Conservation (phyloP, 2,113 vertebrate species). For the Pelecanoides urinatrix region DNA sequence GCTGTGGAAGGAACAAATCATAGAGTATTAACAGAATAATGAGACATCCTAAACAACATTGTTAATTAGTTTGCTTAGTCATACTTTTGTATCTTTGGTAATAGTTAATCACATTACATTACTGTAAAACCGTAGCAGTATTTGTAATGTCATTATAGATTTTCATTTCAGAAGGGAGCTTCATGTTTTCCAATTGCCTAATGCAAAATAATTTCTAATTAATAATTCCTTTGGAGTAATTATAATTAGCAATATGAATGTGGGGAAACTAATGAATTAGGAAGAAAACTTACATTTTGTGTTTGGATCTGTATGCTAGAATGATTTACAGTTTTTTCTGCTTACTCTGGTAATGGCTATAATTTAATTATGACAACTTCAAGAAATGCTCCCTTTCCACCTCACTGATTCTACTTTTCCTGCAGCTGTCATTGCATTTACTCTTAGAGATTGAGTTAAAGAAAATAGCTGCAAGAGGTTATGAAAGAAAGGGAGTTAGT, state of each 20-base stretch:
- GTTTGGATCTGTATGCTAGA: background rate
- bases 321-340: slow-evolving; percentile 7
- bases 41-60: background rate
- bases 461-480: background rate
- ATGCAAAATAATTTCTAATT: slow-evolving; percentile 50
- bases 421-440: background rate
- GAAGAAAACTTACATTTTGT: background rate
- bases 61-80: slow-evolving; percentile 45
- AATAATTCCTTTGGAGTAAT: slow-evolving; percentile 49
- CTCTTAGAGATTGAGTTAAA: background rate
- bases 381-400: slow-evolving; percentile 16
- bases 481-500: background rate
- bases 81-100: background rate
- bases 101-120: slow-evolving; percentile 30
- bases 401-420: slow-evolving; percentile 4
- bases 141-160: slow-evolving; percentile 26
- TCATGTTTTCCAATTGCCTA: slow-evolving; percentile 9
- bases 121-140: background rate
- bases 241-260: background rate
- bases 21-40: background rate
- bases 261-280: background rate
- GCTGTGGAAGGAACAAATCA: background rate
- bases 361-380: slow-evolving; percentile 48
- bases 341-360: background rate
- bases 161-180: slow-evolving; percentile 40